Conservation (phyloP, 2,113 vertebrate genomes). For the Plestiodon gilberti region DNA sequence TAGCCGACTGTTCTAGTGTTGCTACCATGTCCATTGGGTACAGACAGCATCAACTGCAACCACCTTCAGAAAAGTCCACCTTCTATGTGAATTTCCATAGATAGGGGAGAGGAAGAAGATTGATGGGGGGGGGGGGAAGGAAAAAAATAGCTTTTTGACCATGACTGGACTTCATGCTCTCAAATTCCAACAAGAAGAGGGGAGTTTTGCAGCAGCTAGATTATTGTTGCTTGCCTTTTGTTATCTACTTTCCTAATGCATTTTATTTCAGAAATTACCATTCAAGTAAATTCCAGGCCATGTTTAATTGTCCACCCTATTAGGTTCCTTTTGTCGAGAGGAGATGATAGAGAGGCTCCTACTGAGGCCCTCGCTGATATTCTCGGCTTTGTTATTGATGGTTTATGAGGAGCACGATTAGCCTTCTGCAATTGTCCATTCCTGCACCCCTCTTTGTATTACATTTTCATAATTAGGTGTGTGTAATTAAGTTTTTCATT, state of each 20-base stretch:
- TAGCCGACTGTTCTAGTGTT: no score
- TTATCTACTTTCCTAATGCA: conserved; percentile 10
- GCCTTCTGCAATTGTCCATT: conserved; percentile 16
- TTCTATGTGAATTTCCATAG: no score
- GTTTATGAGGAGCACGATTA: conserved; percentile 49
- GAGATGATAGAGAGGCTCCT: conserved; percentile 34
- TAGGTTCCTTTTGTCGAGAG: neutral
- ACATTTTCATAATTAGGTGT: conserved; percentile 65
- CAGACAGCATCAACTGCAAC: no score
- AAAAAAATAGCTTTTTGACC: no score
- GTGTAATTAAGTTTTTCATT: conserved; percentile 72
- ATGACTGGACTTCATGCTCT: no score
- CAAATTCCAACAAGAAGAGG: no score
- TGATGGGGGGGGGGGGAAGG: no score
- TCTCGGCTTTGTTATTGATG: conserved; percentile 29
- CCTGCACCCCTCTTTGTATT: conserved; percentile 38
- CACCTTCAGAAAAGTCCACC: no score
- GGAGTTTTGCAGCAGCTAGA: no score
- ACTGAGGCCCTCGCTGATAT: conserved; percentile 27
- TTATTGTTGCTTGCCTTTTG: conserved; percentile 17
- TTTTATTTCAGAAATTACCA: conserved; percentile 32
- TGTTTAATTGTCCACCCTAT: conserved; percentile 28
- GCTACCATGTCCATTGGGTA: no score
- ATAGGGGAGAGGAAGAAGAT: no score
- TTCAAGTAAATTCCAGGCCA: conserved; percentile 19